A percentile compares a stretch with the other conserved stretches of the same genome.
Conservation (phyloP, 2,797 vertebrate species). For the Potorous gilbertii region DNA sequence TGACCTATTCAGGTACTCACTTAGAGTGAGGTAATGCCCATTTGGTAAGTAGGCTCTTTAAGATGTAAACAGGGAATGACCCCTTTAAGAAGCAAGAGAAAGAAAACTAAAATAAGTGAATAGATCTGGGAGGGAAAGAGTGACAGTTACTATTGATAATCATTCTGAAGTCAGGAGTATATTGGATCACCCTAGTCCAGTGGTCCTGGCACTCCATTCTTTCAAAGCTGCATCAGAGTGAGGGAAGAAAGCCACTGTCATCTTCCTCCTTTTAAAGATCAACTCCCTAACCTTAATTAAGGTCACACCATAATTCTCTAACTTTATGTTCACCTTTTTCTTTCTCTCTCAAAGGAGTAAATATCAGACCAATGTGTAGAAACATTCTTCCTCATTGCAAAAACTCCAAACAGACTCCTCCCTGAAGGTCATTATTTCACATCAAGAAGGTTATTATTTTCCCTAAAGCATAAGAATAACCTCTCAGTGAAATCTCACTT, state of each 20-base stretch:
- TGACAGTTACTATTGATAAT: too few species aligned
- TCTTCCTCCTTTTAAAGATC: not conserved
- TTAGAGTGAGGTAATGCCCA: too few species aligned
- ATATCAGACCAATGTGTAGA: not conserved
- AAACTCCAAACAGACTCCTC: not conserved
- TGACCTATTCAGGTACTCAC: too few species aligned
- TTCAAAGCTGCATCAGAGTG: not conserved
- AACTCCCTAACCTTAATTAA: not conserved
- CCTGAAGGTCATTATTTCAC: not conserved
- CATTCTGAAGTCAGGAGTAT: not conserved
- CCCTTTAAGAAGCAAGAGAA: too few species aligned
- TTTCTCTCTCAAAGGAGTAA: not conserved
- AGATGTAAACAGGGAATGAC: too few species aligned
- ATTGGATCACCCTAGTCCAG: not conserved
- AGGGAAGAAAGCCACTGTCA: not conserved
- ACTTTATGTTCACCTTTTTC: not conserved
- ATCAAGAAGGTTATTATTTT: not conserved
- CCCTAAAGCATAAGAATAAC: not conserved
- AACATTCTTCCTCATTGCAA: not conserved
- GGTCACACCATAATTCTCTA: not conserved
- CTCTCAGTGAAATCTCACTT: not conserved
- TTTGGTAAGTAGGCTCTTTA: too few species aligned
- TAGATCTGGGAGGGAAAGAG: too few species aligned
- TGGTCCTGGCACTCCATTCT: not conserved
- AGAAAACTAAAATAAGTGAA: too few species aligned